Evolutionary conservation across 2,113 vertebrate species (phyloP), one percentile per base, ranked within the genome.

Genomic region (Athene noctua): DNA sequence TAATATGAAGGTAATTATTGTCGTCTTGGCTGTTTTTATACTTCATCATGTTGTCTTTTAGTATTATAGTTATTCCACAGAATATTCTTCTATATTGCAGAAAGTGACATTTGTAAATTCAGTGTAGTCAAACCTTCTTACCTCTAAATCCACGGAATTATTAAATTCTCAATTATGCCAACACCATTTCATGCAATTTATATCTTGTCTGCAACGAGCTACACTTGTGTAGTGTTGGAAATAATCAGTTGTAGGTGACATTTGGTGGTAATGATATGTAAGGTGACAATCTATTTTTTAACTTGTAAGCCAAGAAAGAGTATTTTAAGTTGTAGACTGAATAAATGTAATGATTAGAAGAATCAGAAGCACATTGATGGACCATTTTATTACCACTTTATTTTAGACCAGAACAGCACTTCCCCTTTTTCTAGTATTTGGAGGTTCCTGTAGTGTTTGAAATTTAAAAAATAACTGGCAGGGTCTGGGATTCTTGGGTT

Each of bases 1-100:
- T 62, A 99, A 99, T 96, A 99, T 99, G 99, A 99, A 99, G 99
- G 99, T 99, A 97, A 97, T 67, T 88, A 40, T 49, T 94, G 46
- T 86, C 38, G 16, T 30, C 26, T 59, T 86, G 25, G 20, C 21
- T 83, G 4, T 71, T 91, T 15, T 67, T 71, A 23, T 6, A 29
- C 32, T 87, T 75, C 5, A 18, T 82, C 5, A 1, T 79, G 11
- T 7, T 6, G 6, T 67, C 13, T 61, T 86, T 51, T 57, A 49
- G 11, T 55, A 74, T 74, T 88, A 4, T 26, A 67, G 47, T 12
- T 63, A 30, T 49, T 90, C 36, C 15, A 66, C 5, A 49, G 27
- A 68, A 54, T 49, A 62, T 4, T 65, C 30, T 32, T 54, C 1
- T 63, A 16, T 26, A 38, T 17, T 9, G 32, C 29, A 67, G 40